Evolutionary conservation across 1,140 invertebrate species (phyloP).

Genomic region (Cyclina sinensis): DNA sequence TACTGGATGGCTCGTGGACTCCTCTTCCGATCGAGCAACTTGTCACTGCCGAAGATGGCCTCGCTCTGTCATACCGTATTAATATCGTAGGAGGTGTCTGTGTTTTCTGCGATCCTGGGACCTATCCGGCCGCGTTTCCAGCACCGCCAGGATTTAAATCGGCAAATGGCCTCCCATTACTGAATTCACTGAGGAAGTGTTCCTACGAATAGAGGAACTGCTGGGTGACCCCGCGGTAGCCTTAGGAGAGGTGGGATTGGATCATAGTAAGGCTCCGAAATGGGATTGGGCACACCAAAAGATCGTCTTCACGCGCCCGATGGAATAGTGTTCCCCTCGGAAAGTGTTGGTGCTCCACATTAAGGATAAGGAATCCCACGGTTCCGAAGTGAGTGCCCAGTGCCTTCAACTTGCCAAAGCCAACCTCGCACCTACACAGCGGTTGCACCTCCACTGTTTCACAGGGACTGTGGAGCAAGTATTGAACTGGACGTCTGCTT

Average conservation of each 20-base stretch:
- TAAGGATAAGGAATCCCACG: too few relatives aligned
- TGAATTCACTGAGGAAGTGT: background rate
- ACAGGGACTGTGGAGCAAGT: constrained; percentile 34
- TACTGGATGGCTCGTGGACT: background rate
- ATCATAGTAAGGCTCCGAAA: background rate
- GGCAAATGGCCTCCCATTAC: constrained; percentile 3
- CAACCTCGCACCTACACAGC: background rate
- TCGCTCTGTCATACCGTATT: background rate
- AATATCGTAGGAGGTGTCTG: constrained; percentile 20
- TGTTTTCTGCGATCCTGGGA: background rate
- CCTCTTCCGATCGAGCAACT: too few relatives aligned
- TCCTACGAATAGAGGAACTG: background rate
- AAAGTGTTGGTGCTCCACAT: background rate
- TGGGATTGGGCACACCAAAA: too few relatives aligned
- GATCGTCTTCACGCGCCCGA: background rate
- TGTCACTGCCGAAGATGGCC: background rate
- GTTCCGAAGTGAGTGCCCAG: background rate
- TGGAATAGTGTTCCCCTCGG: background rate
- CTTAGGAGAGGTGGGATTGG: constrained; percentile 30
- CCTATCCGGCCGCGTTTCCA: too few relatives aligned
- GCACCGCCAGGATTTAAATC: too few relatives aligned
- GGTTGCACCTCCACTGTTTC: constrained; percentile 41
- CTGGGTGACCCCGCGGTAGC: too few relatives aligned
- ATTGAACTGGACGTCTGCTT: background rate
- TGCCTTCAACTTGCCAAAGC: constrained; percentile 34